Percentiles rank a stretch among this genome's conserved stretches.
These are phyloP conservation scores for Microcebus ravelobensis DNA, from an alignment of 2,113 vertebrate species.

Conservation along the genomic window DNA sequence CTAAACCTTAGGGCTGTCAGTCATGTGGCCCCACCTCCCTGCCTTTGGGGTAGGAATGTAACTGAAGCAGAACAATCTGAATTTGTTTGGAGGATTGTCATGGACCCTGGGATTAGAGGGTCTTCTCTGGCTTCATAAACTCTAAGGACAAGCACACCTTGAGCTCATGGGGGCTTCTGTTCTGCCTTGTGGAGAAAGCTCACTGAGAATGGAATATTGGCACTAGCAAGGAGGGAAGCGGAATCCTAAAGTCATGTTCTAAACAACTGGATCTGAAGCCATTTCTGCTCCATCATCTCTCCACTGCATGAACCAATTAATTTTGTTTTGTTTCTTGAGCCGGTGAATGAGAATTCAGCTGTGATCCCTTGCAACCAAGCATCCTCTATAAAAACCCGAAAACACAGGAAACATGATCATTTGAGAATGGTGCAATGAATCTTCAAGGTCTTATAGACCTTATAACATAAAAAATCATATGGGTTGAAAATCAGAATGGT, in stretches of 20 bases:
- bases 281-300: not conserved
- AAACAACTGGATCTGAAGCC: not conserved
- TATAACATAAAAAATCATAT: not conserved
- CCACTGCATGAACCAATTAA: not conserved
- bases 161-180: not conserved
- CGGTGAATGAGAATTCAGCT: not conserved
- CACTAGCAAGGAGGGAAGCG: not conserved
- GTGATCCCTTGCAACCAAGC: not conserved
- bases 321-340: conserved; percentile 12
- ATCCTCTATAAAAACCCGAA: not conserved
- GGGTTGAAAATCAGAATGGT: not conserved
- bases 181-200: not conserved
- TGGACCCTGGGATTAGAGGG: not conserved
- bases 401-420: not conserved
- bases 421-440: not conserved
- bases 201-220: not conserved
- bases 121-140: not conserved
- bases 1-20: not conserved
- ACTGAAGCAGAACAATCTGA: not conserved
- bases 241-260: not conserved
- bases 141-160: not conserved
- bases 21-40: not conserved
- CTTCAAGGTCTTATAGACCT: not conserved
- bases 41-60: not conserved
- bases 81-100: not conserved